phyloP scores from a whole-genome alignment of 1,140 invertebrate species.

The Scaptomyza graminum region DNA sequence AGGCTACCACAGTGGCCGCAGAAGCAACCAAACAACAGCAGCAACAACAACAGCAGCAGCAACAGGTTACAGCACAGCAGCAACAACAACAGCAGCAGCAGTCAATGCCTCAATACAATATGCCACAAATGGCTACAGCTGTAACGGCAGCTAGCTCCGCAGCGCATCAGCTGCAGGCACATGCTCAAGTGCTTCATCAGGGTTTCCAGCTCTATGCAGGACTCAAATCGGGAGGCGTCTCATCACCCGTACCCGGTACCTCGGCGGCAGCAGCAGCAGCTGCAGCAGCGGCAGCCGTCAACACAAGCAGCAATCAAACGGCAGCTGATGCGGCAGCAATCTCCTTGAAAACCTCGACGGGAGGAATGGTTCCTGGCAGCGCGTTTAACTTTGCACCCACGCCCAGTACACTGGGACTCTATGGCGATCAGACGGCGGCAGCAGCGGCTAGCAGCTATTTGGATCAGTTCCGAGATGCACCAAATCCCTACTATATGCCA shows the following conservation, averaged over 20 bases:
- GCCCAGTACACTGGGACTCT: slow-evolving; percentile 85
- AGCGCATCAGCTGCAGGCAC: slow-evolving; percentile 63
- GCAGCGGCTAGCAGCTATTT: slow-evolving; percentile 85
- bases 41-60: slow-evolving; percentile 52
- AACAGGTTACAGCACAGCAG: slow-evolving; percentile 48
- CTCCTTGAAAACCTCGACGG: slow-evolving; percentile 85
- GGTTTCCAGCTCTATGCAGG: slow-evolving; percentile 86
- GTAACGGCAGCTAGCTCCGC: slow-evolving; percentile 44
- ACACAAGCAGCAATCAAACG: slow-evolving; percentile 50
- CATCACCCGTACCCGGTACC: slow-evolving; percentile 44
- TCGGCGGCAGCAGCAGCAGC: slow-evolving; percentile 36
- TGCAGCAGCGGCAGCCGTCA: slow-evolving; percentile 12
- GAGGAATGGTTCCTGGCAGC: slow-evolving; percentile 87
- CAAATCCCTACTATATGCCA: slow-evolving; percentile 85
- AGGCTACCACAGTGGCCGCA: slow-evolving; percentile 68
- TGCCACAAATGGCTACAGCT: slow-evolving; percentile 43
- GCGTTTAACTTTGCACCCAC: slow-evolving; percentile 89
- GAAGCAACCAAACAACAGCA: slow-evolving; percentile 54
- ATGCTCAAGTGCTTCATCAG: slow-evolving; percentile 80
- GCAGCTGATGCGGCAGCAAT: slow-evolving; percentile 85
- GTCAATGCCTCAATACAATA: slow-evolving; percentile 64
- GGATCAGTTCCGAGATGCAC: slow-evolving; percentile 86
- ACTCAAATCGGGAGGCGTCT: slow-evolving; percentile 80
- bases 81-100: slow-evolving; percentile 50
- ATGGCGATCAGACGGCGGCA: slow-evolving; percentile 85